phyloP scores from a whole-genome alignment of 2,797 vertebrate genomes.

The Dermochelys coriacea region DNA sequence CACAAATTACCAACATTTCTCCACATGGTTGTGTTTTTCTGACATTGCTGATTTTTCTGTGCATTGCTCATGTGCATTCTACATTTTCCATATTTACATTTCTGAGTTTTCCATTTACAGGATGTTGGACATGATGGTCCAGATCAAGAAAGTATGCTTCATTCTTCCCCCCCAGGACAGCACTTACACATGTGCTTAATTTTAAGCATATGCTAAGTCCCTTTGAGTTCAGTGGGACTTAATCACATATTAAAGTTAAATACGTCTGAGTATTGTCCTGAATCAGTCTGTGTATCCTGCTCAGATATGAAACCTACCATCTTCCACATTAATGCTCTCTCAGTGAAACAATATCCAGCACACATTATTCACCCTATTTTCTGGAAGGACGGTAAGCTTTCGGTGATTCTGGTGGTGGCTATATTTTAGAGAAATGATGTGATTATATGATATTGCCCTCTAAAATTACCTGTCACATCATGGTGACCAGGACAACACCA shows the following conservation, averaged over 20 bases:
- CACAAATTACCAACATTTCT: background rate
- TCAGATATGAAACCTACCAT: too few species aligned
- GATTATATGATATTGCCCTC: background rate
- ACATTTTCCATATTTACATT: background rate
- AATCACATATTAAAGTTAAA: too few species aligned
- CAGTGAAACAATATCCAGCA: too few species aligned
- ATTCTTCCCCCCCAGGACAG: background rate
- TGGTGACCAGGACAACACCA: background rate
- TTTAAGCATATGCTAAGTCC: background rate
- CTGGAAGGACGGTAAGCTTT: background rate
- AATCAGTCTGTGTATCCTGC: too few species aligned
- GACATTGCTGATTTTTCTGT: background rate
- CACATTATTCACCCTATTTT: background rate
- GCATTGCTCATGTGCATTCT: background rate
- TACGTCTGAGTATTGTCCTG: too few species aligned
- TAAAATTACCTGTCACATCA: background rate
- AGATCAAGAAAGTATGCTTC: background rate
- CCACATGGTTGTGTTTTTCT: background rate
- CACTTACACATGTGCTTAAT: background rate
- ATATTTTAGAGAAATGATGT: background rate
- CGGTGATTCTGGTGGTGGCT: background rate
- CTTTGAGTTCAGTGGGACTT: too few species aligned
- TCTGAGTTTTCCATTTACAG: background rate
- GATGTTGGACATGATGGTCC: background rate
- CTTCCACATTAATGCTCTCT: too few species aligned